Percentiles rank a stretch among this genome's conserved stretches.
These are phyloP conservation scores for Dryobota labecula DNA, from an alignment of 2,888 invertebrate species.

Conservation along the genomic window DNA sequence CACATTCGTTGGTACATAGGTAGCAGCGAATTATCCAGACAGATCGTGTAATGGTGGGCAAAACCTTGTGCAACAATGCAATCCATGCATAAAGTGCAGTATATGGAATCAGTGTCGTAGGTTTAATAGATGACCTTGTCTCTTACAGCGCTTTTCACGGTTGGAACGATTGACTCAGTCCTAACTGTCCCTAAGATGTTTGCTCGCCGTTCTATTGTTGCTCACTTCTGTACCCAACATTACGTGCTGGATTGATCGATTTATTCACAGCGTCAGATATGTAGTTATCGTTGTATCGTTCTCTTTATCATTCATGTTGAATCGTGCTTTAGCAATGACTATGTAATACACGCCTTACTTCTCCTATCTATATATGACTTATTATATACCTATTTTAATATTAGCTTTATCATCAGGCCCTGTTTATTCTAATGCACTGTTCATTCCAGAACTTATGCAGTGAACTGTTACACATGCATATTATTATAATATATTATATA, in stretches of 20 bases:
- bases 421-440: neutral
- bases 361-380: neutral
- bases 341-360: slow-evolving; percentile 8
- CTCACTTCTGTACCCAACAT: neutral
- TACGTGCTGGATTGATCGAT: neutral
- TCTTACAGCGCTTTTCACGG: neutral
- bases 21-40: slow-evolving; percentile 9
- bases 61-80: slow-evolving; percentile 7
- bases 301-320: neutral
- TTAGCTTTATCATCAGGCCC: neutral
- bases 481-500: neutral
- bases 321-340: neutral
- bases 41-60: slow-evolving; percentile 5
- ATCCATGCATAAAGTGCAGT: slow-evolving; percentile 15
- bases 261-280: neutral
- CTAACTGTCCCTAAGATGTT: neutral
- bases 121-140: neutral
- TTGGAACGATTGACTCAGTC: neutral
- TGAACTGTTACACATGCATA: neutral
- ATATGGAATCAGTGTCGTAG: neutral
- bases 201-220: neutral
- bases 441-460: neutral
- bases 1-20: neutral
- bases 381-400: neutral
- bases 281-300: neutral